Evolutionary conservation across 2,888 invertebrate species (phyloP).

Genomic region (Andrena marginata): DNA sequence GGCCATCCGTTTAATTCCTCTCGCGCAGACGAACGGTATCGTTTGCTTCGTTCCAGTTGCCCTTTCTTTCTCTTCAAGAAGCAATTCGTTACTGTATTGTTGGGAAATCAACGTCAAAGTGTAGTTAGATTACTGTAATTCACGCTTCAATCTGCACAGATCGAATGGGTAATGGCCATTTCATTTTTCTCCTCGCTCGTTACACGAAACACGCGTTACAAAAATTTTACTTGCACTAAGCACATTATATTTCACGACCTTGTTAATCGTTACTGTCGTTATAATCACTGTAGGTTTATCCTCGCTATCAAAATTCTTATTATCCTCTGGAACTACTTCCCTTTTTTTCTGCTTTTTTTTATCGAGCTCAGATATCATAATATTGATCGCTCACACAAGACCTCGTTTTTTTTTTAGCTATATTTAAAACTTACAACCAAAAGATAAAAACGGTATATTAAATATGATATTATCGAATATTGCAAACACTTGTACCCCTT

Average conservation of each 20-base stretch:
- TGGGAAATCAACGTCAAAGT: constrained; percentile 26
- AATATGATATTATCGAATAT: constrained; percentile 66
- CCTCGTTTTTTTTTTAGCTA: constrained; percentile 37
- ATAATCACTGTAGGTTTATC: constrained; percentile 56
- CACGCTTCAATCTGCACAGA: constrained; percentile 35
- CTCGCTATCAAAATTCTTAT: constrained; percentile 67
- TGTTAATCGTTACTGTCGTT: constrained; percentile 61
- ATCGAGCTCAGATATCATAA: constrained; percentile 51
- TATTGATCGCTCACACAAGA: constrained; percentile 46
- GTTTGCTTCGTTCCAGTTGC: constrained; percentile 8
- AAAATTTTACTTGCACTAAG: constrained; percentile 68
- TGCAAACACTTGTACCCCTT: constrained; percentile 62
- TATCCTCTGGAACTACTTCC: constrained; percentile 49
- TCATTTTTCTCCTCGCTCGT: constrained; percentile 17
- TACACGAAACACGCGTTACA: constrained; percentile 55
- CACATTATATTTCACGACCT: constrained; percentile 52
- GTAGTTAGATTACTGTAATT: constrained; percentile 23
- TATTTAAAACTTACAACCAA: constrained; percentile 58
- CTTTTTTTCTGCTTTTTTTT: constrained; percentile 41
- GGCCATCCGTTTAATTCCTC: constrained; percentile 45
- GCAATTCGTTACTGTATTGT: constrained; percentile 28
- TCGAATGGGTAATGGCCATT: constrained; percentile 13
- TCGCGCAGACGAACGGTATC: constrained; percentile 24
- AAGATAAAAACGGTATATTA: constrained; percentile 64
- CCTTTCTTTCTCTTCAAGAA: constrained; percentile 16